phyloP scores from a whole-genome alignment of 2,797 vertebrate species.

The Tauraco hartlaubi region DNA sequence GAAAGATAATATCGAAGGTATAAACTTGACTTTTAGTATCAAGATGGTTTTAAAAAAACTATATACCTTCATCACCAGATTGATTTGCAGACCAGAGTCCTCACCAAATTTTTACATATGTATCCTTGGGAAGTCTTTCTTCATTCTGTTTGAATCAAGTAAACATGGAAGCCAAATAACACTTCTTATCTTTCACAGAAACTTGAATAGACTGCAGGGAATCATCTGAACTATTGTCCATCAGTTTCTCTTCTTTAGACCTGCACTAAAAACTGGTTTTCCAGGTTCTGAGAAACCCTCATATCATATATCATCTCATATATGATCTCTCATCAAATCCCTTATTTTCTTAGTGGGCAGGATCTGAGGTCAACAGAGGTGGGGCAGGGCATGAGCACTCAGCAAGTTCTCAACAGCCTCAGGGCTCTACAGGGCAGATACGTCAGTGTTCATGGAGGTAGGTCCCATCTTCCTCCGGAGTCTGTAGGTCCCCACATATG shows the following conservation, averaged over 20 bases:
- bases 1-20: background rate
- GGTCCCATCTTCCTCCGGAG: too few species aligned
- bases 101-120: background rate
- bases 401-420: background rate
- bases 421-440: background rate
- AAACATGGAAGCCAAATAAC: background rate
- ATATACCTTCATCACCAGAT: background rate
- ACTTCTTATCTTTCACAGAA: background rate
- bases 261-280: background rate
- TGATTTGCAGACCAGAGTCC: background rate
- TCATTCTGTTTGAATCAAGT: background rate
- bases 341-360: background rate
- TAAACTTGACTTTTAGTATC: background rate
- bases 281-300: background rate
- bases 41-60: background rate
- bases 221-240: background rate
- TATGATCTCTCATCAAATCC: background rate
- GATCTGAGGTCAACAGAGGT: background rate
- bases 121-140: background rate
- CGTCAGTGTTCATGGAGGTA: background rate
- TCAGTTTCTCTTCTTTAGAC: background rate
- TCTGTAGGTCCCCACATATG: fast-evolving
- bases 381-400: background rate
- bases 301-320: background rate
- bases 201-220: background rate